Base-by-base conservation (phyloP, 2,888 invertebrate species). In the Parnassius mnemosyne region DNA sequence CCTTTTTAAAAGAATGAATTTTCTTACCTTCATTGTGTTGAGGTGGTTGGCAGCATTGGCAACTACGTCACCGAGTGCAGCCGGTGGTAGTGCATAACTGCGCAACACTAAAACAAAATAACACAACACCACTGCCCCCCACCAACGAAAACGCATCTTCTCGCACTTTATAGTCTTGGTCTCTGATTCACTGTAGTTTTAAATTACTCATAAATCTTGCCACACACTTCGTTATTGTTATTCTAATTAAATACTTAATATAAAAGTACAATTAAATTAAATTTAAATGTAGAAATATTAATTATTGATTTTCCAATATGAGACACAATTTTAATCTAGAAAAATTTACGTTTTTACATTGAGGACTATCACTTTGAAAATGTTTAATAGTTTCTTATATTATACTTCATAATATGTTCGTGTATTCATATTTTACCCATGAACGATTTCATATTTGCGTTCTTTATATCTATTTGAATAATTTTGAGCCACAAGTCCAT, bases 21-120 rank as follows among this genome's bases (percentile, higher is more conserved):
- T n/a, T 53, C 68, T 76, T 76, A 92, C 92, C 85, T 92, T 92
- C 90, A 92, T 92, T 59, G 90, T 89, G 69, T 92, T 92, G 68
- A 92, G 85, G 64, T 90, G 88, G 56, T 81, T 87, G 1, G 91
- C 92, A 2, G 92, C 91, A 63, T 92, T 92, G 52, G 85, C 83
- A 55, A 92, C 89, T 47, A 90, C 92, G 60, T 92, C 92, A 0
- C 92, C 92, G 1, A 92, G 78, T 5, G 92, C 85, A 2, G 92
- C 91, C 0, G 92, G 92, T 44, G 92, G 91, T 60, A 92, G 72
- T 34, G 89, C 89, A 43, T 79, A 76, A 68, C 82, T 79, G 63
- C 76, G 79, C 68, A 84, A 65, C 65, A 84, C 78, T 57, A 84
- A 73, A 54, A 81, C 80, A 68, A 82, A 84, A 44, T 80, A 81